Evolutionary conservation across 1,140 invertebrate species (phyloP).

Genomic region (Tyrophagus putrescentiae): DNA sequence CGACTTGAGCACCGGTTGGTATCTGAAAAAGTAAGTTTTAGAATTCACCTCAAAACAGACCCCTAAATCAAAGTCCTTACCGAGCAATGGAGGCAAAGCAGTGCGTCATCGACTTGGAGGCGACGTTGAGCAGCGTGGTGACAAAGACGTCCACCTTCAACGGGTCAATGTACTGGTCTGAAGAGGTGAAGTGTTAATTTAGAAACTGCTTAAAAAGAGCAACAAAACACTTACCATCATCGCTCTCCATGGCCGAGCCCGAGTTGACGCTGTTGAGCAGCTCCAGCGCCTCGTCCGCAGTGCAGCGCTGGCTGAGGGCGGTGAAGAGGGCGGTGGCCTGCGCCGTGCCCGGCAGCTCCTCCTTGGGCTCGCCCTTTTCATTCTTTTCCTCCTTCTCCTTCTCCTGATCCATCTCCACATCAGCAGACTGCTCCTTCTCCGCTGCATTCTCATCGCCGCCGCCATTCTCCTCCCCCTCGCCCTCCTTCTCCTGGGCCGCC

Average conservation of each 20-base stretch:
- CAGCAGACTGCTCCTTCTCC: too few relatives aligned
- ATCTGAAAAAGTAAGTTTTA: conserved; percentile 36
- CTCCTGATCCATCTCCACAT: conserved; percentile 30
- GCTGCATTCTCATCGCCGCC: too few relatives aligned
- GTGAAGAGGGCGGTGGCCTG: conserved; percentile 67
- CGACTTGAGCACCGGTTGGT: conserved; percentile 82
- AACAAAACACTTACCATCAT: not conserved
- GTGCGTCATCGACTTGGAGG: conserved; percentile 92
- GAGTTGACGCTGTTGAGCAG: conserved; percentile 52
- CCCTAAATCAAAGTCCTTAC: conserved; percentile 31
- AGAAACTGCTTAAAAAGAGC: not conserved
- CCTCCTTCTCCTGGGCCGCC: too few relatives aligned
- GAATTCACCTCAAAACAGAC: conserved; percentile 15
- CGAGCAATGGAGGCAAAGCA: conserved; percentile 93
- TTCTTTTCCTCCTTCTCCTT: not conserved
- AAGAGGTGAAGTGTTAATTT: not conserved
- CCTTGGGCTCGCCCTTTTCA: conserved; percentile 35
- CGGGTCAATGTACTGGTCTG: conserved; percentile 49
- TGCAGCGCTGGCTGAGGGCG: conserved; percentile 69
- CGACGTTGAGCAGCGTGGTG: conserved; percentile 77
- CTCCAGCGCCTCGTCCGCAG: conserved; percentile 74
- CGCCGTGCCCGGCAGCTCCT: conserved; percentile 58
- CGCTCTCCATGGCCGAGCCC: conserved; percentile 31
- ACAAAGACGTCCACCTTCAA: conserved; percentile 93
- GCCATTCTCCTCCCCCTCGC: too few relatives aligned